Base-by-base conservation (phyloP, 1,140 invertebrate genomes). In the Panagrolaimus sp. region DNA sequence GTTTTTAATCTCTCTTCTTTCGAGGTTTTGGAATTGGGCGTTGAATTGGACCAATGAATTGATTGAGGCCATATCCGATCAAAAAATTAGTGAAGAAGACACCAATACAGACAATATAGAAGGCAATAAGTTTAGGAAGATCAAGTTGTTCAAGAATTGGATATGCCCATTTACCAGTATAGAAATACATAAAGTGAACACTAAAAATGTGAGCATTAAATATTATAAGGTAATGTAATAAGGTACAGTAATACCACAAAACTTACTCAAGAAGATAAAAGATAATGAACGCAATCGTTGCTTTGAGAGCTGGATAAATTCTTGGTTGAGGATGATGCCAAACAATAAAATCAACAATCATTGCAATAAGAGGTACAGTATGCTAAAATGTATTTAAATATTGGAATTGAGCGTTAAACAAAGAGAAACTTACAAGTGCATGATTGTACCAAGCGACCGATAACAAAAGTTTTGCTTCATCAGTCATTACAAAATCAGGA, bases 361-460 rank as follows among this genome's bases (percentile, higher is more conserved):
- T 72, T 46, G 69, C 72, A 38, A 73, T 42, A 0, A 67, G 43
- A 9, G 75, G 75, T 13, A 73, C 62, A 43, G 75, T 76, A 68
- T 76, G 75, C 73, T 75, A 43, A 46, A 71, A 44, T 61, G 47
- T 25, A 13, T 38, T 7, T 4, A 38, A 38, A 38, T 38, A 38
- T 4, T 38, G 7, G 2, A 38, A 38, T 4, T 2, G 7, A 4
- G 31, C 2, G 7, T 38, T 4, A 38, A 38, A 7, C 7, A 38
- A 38, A 38, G 7, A 38, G 31, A 38, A 38, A 5, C 62, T 63
- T 71, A 76, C 75, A 3, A 77, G 9, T 13, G 66, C 66, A 45
- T 78, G 76, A 53, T 78, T 78, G 62, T 74, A 78, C 72, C 72
- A 77, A 16, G 47, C 46, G 23, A 68, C 20, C 0, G 68, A 57